A percentile compares a stretch with the other conserved stretches of the same genome.
phyloP scores from a whole-genome alignment of 2,888 invertebrate genomes.

The Sminthurinus aureus region DNA sequence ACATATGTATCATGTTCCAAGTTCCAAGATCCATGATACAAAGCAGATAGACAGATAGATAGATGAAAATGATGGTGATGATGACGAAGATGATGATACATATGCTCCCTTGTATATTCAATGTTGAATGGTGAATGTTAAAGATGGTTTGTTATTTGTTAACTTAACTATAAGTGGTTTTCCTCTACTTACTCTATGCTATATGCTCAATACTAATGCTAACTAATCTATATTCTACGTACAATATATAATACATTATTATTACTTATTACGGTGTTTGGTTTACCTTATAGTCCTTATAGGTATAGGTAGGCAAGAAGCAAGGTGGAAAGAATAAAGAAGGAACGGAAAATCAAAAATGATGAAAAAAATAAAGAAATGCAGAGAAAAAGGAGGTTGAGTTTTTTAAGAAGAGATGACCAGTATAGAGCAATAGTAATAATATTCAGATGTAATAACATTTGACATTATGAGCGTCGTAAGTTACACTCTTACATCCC shows the following conservation, averaged over 20 bases:
- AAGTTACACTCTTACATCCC: constrained; percentile 47
- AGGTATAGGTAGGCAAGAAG: too few relatives aligned
- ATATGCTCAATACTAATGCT: too few relatives aligned
- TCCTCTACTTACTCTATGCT: too few relatives aligned
- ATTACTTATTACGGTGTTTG: too few relatives aligned
- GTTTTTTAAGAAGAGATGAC: neutral
- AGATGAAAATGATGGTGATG: neutral
- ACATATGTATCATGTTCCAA: neutral
- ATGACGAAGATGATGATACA: neutral
- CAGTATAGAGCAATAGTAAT: constrained; percentile 58
- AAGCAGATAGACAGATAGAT: neutral
- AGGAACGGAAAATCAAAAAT: too few relatives aligned
- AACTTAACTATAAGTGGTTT: too few relatives aligned
- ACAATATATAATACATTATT: too few relatives aligned
- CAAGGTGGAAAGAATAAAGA: neutral
- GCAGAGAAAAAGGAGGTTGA: neutral
- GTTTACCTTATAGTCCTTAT: neutral
- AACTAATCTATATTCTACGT: neutral
- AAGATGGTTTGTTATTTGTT: too few relatives aligned
- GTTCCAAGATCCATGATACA: neutral
- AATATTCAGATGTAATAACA: constrained; percentile 59
- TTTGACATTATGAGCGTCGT: constrained; percentile 59
- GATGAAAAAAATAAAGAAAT: too few relatives aligned
- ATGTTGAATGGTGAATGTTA: too few relatives aligned
- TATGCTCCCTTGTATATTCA: too few relatives aligned